These are phyloP conservation scores for Bergia puertoricense DNA, from an alignment of 92 coral and sea anemone species.

Conservation along the genomic window DNA sequence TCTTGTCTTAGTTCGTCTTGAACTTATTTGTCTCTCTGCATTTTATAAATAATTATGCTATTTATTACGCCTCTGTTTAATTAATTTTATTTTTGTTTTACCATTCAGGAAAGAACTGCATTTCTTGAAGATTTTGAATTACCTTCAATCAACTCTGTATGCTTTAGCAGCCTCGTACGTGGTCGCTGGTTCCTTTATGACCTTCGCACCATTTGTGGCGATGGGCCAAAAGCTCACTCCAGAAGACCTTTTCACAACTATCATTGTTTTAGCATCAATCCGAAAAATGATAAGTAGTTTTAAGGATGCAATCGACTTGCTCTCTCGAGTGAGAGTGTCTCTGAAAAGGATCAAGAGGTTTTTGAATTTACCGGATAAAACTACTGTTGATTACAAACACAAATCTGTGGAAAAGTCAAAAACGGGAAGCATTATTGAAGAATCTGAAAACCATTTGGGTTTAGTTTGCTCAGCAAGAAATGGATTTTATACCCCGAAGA, in stretches of 20 bases:
- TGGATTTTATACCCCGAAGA: neutral
- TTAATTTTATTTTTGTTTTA: neutral
- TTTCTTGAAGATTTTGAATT: slow-evolving; percentile 15
- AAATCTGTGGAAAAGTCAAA: neutral
- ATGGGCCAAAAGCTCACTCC: slow-evolving; percentile 5
- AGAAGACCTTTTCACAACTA: slow-evolving; percentile 35
- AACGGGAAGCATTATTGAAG: neutral
- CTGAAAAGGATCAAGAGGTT: slow-evolving; percentile 18
- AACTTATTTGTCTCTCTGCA: neutral
- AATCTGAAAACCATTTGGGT: neutral
- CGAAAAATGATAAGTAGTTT: slow-evolving; percentile 7
- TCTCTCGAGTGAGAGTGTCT: slow-evolving; percentile 10
- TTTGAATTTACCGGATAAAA: neutral
- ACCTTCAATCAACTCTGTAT: neutral
- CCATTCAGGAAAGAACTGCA: slow-evolving; percentile 5
- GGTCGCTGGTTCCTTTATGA: neutral
- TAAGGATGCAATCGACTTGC: slow-evolving; percentile 17
- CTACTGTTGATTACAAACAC: neutral
- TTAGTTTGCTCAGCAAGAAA: neutral
- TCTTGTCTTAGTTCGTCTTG: too few relatives aligned
- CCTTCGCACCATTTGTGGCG: slow-evolving; percentile 2
- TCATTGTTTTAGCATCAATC: slow-evolving; percentile 18
- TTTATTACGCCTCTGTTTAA: neutral
- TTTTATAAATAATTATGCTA: neutral
- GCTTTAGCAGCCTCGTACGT: slow-evolving; percentile 15